These are phyloP conservation scores for Holothuria scabra DNA, from an alignment of 53 echinoderm and acorn worm species.

Conservation along the genomic window DNA sequence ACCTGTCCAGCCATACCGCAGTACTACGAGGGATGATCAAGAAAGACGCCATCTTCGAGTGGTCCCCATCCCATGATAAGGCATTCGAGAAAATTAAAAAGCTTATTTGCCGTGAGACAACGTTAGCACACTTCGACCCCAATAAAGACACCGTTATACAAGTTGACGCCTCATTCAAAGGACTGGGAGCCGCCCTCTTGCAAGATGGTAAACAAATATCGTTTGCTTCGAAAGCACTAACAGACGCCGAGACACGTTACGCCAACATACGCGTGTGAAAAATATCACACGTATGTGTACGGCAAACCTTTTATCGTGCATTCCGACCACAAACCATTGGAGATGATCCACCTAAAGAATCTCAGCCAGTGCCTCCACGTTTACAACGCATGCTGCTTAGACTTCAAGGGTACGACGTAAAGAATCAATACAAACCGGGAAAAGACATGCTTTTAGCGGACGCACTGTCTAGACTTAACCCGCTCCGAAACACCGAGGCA, in stretches of 20 bases:
- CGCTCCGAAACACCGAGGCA: background rate
- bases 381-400: slow-evolving; percentile 59
- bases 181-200: slow-evolving; percentile 15
- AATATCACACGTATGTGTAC: no score
- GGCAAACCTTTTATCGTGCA: slow-evolving; percentile 26
- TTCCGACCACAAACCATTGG: slow-evolving; percentile 57
- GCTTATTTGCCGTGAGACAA: no score
- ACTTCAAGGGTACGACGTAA: slow-evolving; percentile 62
- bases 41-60: background rate
- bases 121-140: slow-evolving; percentile 50
- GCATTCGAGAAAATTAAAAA: no score
- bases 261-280: no score
- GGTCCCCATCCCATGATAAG: no score
- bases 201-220: slow-evolving; percentile 39
- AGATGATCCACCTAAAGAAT: slow-evolving; percentile 72
- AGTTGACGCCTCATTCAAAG: slow-evolving; percentile 30
- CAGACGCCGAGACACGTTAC: no score
- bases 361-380: slow-evolving; percentile 62
- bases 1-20: slow-evolving; percentile 39
- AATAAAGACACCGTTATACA: slow-evolving; percentile 59
- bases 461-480: slow-evolving; percentile 71
- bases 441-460: slow-evolving; percentile 63
- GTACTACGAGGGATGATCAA: slow-evolving; percentile 45
- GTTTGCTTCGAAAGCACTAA: slow-evolving; percentile 29
- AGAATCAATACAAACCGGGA: slow-evolving; percentile 56